Evolutionary conservation across 2,113 vertebrate species (phyloP).

Genomic region (Dascyllus trimaculatus): DNA sequence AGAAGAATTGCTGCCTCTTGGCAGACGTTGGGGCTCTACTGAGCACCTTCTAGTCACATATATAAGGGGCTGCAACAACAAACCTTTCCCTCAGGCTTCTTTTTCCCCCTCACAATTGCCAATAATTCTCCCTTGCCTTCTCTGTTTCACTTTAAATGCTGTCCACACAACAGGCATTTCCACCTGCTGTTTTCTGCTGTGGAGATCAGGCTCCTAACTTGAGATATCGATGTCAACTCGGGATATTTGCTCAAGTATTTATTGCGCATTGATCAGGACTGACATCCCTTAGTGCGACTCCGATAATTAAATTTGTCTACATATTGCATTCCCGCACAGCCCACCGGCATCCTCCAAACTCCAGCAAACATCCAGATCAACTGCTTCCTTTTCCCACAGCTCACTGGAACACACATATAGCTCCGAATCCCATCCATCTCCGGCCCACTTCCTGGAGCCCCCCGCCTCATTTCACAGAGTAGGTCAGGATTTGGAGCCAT

Average conservation of each 20-base stretch:
- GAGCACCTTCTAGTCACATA: slow-evolving; percentile 48
- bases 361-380: neutral
- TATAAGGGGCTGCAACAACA: slow-evolving; percentile 43
- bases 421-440: neutral
- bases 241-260: slow-evolving; percentile 70
- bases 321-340: slow-evolving; percentile 37
- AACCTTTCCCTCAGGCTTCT: slow-evolving; percentile 44
- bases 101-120: slow-evolving; percentile 26
- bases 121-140: slow-evolving; percentile 45
- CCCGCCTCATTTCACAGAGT: slow-evolving; percentile 59
- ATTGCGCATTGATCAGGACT: slow-evolving; percentile 58
- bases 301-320: slow-evolving; percentile 55
- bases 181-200: slow-evolving; percentile 15
- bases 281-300: slow-evolving; percentile 23
- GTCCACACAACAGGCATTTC: slow-evolving; percentile 54
- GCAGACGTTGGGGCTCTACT: slow-evolving; percentile 30
- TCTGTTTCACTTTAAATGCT: slow-evolving; percentile 61
- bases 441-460: slow-evolving; percentile 37
- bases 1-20: slow-evolving; percentile 20
- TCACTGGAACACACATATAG: neutral
- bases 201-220: slow-evolving; percentile 31
- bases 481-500: slow-evolving; percentile 69
- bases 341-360: slow-evolving; percentile 8
- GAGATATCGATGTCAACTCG: slow-evolving; percentile 44
- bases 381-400: neutral